phyloP scores from a whole-genome alignment of 2,888 invertebrate species.

The Drosophila bunnanda region DNA sequence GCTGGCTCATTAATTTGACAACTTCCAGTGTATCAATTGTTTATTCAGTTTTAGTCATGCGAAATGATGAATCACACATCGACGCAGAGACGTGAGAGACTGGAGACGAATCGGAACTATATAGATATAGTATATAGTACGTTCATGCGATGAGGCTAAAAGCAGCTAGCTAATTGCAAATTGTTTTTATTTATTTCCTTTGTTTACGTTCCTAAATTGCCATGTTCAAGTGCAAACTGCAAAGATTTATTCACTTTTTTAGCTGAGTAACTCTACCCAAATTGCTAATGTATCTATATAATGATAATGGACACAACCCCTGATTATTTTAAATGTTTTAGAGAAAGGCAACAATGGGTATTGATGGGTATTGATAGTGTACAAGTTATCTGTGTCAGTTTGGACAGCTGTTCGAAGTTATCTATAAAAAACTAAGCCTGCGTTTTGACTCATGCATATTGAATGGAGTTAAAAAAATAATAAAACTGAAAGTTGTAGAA shows the following conservation, averaged over 20 bases:
- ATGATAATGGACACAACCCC: background rate
- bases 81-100: constrained; percentile 35
- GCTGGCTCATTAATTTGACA: constrained; percentile 21
- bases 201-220: constrained; percentile 38
- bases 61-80: constrained; percentile 64
- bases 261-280: constrained; percentile 8
- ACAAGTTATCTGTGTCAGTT: constrained; percentile 11
- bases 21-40: constrained; percentile 8
- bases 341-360: constrained; percentile 2
- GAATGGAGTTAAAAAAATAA: constrained; percentile 54
- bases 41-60: constrained; percentile 44
- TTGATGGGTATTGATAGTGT: background rate
- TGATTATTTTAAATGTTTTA: constrained; percentile 10
- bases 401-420: constrained; percentile 6
- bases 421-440: background rate
- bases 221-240: constrained; percentile 41
- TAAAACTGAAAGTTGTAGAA: constrained; percentile 29
- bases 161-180: constrained; percentile 67
- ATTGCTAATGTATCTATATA: constrained; percentile 5
- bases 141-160: constrained; percentile 30
- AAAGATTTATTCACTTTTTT: constrained; percentile 34
- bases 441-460: constrained; percentile 38
- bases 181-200: constrained; percentile 40
- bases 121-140: constrained; percentile 11
- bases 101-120: constrained; percentile 15